Percentiles rank a stretch among this genome's conserved stretches.
These are phyloP conservation scores for Capreolus pygargus DNA, from an alignment of 2,113 vertebrate species.

Conservation along the genomic window DNA sequence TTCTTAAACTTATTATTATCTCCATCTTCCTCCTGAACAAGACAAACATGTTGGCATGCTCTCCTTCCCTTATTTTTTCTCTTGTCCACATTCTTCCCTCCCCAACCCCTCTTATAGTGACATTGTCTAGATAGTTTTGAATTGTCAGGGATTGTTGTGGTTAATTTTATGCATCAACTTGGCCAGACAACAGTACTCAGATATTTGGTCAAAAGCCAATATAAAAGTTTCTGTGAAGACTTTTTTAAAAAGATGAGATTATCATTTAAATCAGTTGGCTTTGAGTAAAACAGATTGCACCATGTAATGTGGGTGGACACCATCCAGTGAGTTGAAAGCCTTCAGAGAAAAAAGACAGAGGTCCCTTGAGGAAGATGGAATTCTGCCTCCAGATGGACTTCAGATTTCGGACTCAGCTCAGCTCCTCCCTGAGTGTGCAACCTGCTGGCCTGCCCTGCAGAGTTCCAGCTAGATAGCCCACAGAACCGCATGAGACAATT, in stretches of 20 bases:
- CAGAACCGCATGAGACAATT: neutral
- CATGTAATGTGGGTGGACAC: neutral
- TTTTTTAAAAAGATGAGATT: neutral
- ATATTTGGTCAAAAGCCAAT: neutral
- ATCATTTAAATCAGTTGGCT: neutral
- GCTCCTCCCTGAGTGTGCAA: neutral
- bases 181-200: neutral
- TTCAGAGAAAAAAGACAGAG: neutral
- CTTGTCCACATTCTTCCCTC: neutral
- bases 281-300: neutral
- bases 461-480: neutral
- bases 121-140: neutral
- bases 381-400: neutral
- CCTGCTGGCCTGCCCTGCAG: neutral
- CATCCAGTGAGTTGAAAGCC: neutral
- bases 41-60: neutral
- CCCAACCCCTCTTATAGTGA: neutral
- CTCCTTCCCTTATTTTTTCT: neutral
- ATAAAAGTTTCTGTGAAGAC: neutral
- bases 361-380: neutral
- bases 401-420: neutral
- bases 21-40: neutral
- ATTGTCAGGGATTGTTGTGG: neutral
- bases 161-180: neutral
- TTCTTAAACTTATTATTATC: neutral